Percentiles rank a stretch among this genome's conserved stretches.
phyloP scores from a whole-genome alignment of 2,113 vertebrate species.

The Phylloscopus whistleri region DNA sequence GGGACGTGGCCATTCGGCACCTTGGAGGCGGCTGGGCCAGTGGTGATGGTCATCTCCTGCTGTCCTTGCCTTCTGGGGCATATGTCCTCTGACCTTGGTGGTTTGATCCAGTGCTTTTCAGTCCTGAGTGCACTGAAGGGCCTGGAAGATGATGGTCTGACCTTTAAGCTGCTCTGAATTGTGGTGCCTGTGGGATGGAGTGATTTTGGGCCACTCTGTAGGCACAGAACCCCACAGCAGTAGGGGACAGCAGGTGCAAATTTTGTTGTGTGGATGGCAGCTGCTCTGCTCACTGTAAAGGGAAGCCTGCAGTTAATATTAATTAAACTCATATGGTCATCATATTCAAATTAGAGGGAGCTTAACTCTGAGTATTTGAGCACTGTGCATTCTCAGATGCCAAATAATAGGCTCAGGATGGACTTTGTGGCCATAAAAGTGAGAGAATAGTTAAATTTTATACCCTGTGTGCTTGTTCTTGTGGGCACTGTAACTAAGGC shows the following conservation, averaged over 20 bases:
- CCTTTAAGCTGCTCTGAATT: neutral
- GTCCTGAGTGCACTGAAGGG: fast-evolving
- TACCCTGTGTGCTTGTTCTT: neutral
- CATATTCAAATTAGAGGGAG: neutral
- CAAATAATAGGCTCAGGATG: neutral
- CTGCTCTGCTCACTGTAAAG: neutral
- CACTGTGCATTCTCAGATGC: neutral
- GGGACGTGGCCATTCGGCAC: no score
- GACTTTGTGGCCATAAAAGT: neutral
- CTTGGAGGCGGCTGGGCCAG: no score
- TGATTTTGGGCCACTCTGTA: fast-evolving
- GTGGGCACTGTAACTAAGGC: fast-evolving
- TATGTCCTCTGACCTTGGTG: fast-evolving
- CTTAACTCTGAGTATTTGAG: neutral
- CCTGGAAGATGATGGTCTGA: neutral
- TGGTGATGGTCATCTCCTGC: neutral
- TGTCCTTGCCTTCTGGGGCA: fast-evolving
- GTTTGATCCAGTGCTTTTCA: neutral
- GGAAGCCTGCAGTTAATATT: neutral
- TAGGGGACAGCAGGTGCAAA: neutral
- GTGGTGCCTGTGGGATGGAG: fast-evolving
- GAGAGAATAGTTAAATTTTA: neutral
- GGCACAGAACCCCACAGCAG: neutral
- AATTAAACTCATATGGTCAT: neutral
- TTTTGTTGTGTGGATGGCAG: neutral